Evolutionary conservation across 2,888 invertebrate genomes (phyloP), one percentile per base, ranked within the genome.

Genomic region (Dicyrtomina minuta): DNA sequence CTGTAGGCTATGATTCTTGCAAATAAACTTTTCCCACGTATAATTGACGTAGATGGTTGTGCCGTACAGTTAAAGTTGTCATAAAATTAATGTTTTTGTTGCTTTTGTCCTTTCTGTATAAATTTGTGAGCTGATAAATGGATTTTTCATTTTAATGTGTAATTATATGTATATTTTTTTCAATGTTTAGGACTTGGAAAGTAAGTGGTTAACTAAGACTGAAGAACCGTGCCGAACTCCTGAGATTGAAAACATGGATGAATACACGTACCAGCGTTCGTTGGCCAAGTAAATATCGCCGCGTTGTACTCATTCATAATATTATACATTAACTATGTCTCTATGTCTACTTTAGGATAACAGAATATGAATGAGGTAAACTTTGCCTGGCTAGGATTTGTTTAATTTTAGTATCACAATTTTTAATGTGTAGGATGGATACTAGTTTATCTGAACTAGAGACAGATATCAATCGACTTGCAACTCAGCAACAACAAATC

Each of bases 371-470:
- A 53, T 13, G 13, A 22, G 17, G 24, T 4, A 53, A 53, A 15
- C 10, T 15, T 43, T 49, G 46, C 1, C 20, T 26, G 22, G 13
- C 2, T 46, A 12, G 39, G 24, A 65, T 58, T 58, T 17, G 27
- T 26, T 62, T 2, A 17, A 44, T 65, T 13, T 53, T 49, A n/a
- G 46, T 78, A 71, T 70, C 69, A 49, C 59, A 43, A 61, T 49
- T 68, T 68, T 70, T 33, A 5, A 3, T 33, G 33, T 33, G 33
- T 83, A 91, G 90, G 85, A 92, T 96, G 89, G 95, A 95, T 85
- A 89, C 88, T 84, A 95, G 92, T 86, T 88, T 96, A 80, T 90
- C 91, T 82, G 95, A 96, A 84, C 90, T 96, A 80, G 95, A 96
- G 84, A 90, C 90, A 76, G 96, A 96, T 83, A 94, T 96, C 81